phyloP scores from a whole-genome alignment of 1,140 invertebrate genomes.

The Spodoptera litura region DNA sequence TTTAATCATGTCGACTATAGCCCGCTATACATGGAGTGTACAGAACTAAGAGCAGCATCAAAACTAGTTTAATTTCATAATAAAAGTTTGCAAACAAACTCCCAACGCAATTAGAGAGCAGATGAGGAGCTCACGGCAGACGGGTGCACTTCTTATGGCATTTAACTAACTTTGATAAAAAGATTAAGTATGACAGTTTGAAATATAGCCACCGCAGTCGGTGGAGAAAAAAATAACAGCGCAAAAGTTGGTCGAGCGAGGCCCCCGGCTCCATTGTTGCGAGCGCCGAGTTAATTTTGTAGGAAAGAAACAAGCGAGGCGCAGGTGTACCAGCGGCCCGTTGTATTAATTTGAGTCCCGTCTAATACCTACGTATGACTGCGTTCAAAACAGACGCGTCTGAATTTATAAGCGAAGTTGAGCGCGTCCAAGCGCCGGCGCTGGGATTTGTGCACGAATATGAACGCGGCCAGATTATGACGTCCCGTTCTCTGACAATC shows the following conservation, averaged over 20 bases:
- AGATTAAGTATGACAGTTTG: conserved; percentile 86
- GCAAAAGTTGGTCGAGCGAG: conserved; percentile 73
- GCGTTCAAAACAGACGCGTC: conserved; percentile 68
- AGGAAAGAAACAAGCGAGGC: conserved; percentile 81
- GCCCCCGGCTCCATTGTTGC: conserved; percentile 77
- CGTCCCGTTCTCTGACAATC: conserved; percentile 69
- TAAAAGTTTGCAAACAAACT: conserved; percentile 59
- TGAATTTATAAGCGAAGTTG: conserved; percentile 76
- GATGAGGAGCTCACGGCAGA: conserved; percentile 72
- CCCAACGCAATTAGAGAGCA: conserved; percentile 76
- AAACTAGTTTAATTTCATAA: conserved; percentile 63
- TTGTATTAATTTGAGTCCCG: conserved; percentile 82
- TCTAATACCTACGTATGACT: conserved; percentile 81
- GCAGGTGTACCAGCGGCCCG: conserved; percentile 74
- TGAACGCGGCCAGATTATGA: conserved; percentile 77
- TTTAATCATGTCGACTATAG: conserved; percentile 43
- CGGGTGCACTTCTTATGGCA: conserved; percentile 78
- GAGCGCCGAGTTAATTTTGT: conserved; percentile 80
- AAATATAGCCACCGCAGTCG: conserved; percentile 83
- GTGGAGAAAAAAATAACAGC: conserved; percentile 74
- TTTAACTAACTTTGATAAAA: conserved; percentile 86
- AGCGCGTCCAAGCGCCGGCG: conserved; percentile 59
- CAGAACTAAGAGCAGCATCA: conserved; percentile 44
- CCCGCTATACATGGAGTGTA: background rate
- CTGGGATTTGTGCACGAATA: conserved; percentile 66